phyloP scores from a whole-genome alignment of 1,140 invertebrate genomes.

The Fopius arisanus region DNA sequence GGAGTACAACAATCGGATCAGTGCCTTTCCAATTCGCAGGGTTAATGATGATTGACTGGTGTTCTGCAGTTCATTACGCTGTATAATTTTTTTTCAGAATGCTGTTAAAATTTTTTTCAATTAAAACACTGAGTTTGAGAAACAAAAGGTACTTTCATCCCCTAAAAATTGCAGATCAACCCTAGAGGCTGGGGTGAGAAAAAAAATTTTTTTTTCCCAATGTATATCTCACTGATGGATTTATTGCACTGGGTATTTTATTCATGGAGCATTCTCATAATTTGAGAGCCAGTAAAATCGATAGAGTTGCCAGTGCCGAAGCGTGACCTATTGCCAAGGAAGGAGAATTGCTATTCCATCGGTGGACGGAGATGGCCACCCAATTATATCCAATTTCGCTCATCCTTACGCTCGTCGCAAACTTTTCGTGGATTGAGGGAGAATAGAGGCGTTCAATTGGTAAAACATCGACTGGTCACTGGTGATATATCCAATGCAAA shows the following conservation, averaged over 20 bases:
- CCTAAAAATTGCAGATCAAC: too few relatives aligned
- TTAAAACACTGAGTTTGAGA: too few relatives aligned
- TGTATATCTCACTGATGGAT: not conserved
- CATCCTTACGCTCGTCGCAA: not conserved
- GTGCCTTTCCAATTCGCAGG: too few relatives aligned
- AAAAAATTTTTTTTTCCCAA: too few relatives aligned
- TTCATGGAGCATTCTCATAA: slow-evolving; percentile 25
- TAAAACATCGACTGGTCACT: not conserved
- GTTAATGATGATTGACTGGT: too few relatives aligned
- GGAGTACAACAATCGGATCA: too few relatives aligned
- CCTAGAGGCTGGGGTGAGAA: too few relatives aligned
- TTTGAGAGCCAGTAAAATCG: slow-evolving; percentile 15
- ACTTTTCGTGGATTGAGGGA: not conserved
- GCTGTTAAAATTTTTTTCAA: too few relatives aligned
- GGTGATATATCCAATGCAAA: not conserved
- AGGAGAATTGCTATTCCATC: not conserved
- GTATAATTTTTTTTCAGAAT: too few relatives aligned
- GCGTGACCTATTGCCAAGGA: slow-evolving; percentile 17
- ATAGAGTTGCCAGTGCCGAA: not conserved
- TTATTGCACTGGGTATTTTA: slow-evolving; percentile 26
- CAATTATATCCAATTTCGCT: slow-evolving; percentile 17
- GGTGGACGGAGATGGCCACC: not conserved
- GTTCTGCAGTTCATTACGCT: too few relatives aligned
- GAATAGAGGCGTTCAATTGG: not conserved
- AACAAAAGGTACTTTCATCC: too few relatives aligned